Evolutionary conservation across 1,140 invertebrate species (phyloP).

Genomic region (Scaptomyza hsui): DNA sequence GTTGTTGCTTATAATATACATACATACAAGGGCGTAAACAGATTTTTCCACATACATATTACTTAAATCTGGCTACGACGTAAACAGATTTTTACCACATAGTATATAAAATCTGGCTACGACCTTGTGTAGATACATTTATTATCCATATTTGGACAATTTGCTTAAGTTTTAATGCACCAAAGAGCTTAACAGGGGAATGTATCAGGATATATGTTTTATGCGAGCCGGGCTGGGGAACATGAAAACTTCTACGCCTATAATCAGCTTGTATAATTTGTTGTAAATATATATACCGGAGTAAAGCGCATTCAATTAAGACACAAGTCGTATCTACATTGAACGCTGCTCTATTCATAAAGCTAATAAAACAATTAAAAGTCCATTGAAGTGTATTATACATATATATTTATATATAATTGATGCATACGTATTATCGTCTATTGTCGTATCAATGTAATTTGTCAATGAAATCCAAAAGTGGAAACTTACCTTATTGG

Average conservation of each 20-base stretch:
- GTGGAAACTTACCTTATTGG: not conserved
- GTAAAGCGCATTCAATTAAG: too few relatives aligned
- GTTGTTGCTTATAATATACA: constrained; percentile 4
- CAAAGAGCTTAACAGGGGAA: constrained; percentile 31
- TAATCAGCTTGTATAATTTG: not conserved
- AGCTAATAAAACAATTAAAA: constrained; percentile 3
- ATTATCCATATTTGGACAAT: constrained; percentile 18
- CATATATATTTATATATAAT: constrained; percentile 41
- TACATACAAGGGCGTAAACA: not conserved
- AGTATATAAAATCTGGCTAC: not conserved
- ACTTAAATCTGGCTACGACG: not conserved
- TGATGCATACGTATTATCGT: constrained; percentile 56
- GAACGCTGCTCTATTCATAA: not conserved
- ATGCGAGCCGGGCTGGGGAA: constrained; percentile 1
- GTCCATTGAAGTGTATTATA: constrained; percentile 43
- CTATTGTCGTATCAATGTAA: constrained; percentile 67
- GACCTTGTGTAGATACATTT: not conserved
- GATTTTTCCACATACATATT: too few relatives aligned
- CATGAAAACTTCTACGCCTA: constrained; percentile 17
- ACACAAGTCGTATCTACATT: too few relatives aligned
- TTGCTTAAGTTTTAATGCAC: constrained; percentile 34
- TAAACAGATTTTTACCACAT: too few relatives aligned
- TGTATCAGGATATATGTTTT: not conserved
- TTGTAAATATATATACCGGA: not conserved
- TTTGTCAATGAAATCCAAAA: constrained; percentile 51